Conservation (phyloP, 1,140 invertebrate species). For the Diabrotica undecimpunctata region DNA sequence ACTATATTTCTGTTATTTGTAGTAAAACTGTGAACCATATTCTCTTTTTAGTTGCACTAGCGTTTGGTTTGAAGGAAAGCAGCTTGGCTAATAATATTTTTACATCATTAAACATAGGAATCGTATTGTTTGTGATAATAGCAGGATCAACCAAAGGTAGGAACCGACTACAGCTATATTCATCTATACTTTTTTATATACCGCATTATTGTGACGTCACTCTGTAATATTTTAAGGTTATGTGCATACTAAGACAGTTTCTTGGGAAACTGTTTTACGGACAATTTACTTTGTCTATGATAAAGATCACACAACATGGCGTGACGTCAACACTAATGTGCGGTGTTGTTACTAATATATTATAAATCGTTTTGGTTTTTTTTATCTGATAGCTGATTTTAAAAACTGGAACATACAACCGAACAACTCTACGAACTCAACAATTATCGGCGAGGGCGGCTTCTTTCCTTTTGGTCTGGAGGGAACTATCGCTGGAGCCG, state of each 20-base stretch:
- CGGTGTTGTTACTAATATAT: neutral
- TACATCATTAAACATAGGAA: conserved; percentile 76
- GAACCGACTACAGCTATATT: conserved; percentile 10
- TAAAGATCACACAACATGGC: conserved; percentile 29
- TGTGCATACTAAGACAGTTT: too few species aligned
- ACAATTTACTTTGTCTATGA: neutral
- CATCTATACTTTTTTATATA: neutral
- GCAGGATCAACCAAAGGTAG: conserved; percentile 72
- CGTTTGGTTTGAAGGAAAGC: conserved; percentile 81
- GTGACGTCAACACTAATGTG: neutral
- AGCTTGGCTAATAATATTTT: conserved; percentile 80
- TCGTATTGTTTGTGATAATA: conserved; percentile 79
- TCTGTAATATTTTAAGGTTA: too few species aligned
- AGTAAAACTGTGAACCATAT: neutral
- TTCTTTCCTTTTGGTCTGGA: conserved; percentile 82
- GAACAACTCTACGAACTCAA: conserved; percentile 50
- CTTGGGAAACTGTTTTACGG: too few species aligned
- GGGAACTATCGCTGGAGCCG: conserved; percentile 82
- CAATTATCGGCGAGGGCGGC: conserved; percentile 63
- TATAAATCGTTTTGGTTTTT: neutral
- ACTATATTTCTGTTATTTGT: neutral
- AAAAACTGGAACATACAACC: conserved; percentile 65
- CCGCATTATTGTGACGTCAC: too few species aligned
- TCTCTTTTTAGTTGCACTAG: conserved; percentile 59
- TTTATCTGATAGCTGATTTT: conserved; percentile 51